Evolutionary conservation across 2,888 invertebrate species (phyloP), one percentile per base, ranked within the genome.

Genomic region (Cistogaster globosa): DNA sequence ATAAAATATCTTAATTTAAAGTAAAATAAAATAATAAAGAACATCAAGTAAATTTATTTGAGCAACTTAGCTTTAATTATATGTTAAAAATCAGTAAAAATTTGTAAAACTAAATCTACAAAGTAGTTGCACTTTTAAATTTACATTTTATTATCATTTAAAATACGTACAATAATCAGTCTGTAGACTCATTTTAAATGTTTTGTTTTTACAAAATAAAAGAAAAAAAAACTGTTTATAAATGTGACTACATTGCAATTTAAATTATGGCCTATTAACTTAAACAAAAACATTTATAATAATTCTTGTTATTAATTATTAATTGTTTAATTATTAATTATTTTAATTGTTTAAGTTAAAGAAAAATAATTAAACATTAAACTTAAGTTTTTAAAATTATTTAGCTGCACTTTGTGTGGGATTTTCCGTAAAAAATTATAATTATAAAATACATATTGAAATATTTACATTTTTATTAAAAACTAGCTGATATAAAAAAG

Each of bases 101-200:
- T 42, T 42, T 57, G 12, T 67, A 62, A 77, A 75, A 75, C 69
- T 71, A 75, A 78, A 51, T n/a, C 78, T 79, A 85, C 71, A 32
- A 74, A 85, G 58, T 82, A 60, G 81, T 85, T 81, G 77, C 77
- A 81, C n/a, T 77, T 78, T 81, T 65, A 82, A 68, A 62, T 82
- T 78, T 58, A 84, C 42, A 74, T 67, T 58, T 72, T 60, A 42
- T 26, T 69, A 32, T 71, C 62, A 20, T 71, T 63, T 32, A 57
- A 65, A 67, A 85, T 82, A 82, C 79, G 75, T 79, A 85, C 69
- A 78, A 68, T 85, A 85, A 78, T 85, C 85, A 85, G 85, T 85
- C 85, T 85, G 78, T 85, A 85, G 85, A 85, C 85, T 85, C 82
- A 74, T 69, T 74, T 78, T 63, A 63, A 76, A 58, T 82, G 82